Evolutionary conservation across 2,113 vertebrate genomes (phyloP).

Genomic region (Ammodytes dubius): DNA sequence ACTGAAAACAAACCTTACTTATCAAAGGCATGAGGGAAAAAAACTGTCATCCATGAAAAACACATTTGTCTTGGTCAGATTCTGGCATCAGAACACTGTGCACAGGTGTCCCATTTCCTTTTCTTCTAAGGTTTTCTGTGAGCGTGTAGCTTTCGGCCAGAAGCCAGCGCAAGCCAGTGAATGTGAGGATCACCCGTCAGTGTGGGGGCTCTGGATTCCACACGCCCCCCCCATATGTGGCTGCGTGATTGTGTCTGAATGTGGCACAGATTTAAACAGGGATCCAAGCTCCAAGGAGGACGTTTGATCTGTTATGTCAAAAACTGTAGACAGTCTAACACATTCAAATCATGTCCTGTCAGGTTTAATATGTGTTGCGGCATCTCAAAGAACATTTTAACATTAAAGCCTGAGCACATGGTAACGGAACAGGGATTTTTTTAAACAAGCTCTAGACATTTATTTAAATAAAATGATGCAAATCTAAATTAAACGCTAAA

Average conservation of each 20-base stretch:
- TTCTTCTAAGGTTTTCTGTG: slow-evolving; percentile 6
- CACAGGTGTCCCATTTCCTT: slow-evolving; percentile 17
- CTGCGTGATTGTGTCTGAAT: slow-evolving; percentile 24
- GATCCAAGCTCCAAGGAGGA: neutral
- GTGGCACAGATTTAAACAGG: slow-evolving; percentile 27
- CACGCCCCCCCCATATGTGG: slow-evolving; percentile 26
- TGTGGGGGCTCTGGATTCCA: slow-evolving; percentile 14
- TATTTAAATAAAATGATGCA: neutral
- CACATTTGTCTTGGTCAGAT: slow-evolving; percentile 19
- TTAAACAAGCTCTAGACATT: neutral
- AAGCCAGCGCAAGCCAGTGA: slow-evolving; percentile 19
- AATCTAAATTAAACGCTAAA: neutral
- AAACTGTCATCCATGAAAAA: neutral
- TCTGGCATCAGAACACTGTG: neutral
- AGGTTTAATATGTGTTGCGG: neutral
- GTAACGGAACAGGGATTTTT: neutral
- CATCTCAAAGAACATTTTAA: no score
- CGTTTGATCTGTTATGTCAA: slow-evolving; percentile 18
- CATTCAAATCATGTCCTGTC: neutral
- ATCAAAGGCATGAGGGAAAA: neutral
- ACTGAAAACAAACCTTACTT: slow-evolving; percentile 21
- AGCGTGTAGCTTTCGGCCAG: neutral
- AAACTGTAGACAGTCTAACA: neutral
- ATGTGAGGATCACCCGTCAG: slow-evolving; percentile 29
- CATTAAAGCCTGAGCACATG: neutral